These are phyloP conservation scores for Brachystomella parvula DNA, from an alignment of 1,140 invertebrate species.

Conservation along the genomic window DNA sequence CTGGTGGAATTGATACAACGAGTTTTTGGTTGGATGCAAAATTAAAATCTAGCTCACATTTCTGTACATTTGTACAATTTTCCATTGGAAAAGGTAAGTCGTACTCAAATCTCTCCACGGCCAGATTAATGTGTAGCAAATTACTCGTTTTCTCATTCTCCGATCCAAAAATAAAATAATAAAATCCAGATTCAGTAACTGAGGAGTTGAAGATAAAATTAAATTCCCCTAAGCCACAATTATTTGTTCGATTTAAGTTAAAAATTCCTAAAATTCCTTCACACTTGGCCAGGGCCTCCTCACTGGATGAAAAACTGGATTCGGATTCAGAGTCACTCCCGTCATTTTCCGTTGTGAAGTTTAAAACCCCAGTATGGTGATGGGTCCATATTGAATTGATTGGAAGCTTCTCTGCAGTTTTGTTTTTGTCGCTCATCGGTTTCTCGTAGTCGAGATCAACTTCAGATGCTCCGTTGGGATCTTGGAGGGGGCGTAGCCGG, in stretches of 20 bases:
- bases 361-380: constrained; percentile 32
- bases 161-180: constrained; percentile 73
- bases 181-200: constrained; percentile 63
- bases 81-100: constrained; percentile 23
- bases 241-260: constrained; percentile 55
- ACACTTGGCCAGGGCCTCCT: constrained; percentile 63
- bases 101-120: constrained; percentile 29
- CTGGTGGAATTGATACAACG: constrained; percentile 44
- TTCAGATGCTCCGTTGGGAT: constrained; percentile 48
- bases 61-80: constrained; percentile 44
- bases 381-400: constrained; percentile 36
- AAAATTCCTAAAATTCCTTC: constrained; percentile 62
- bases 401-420: constrained; percentile 42
- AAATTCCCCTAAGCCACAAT: constrained; percentile 46
- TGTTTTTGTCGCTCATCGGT: constrained; percentile 46
- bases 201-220: constrained; percentile 56
- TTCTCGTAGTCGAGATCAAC: constrained; percentile 54
- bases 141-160: constrained; percentile 58
- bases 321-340: constrained; percentile 60
- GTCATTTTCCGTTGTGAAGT: constrained; percentile 29
- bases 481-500: background rate
- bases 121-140: constrained; percentile 24
- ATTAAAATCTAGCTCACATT: constrained; percentile 57
- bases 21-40: constrained; percentile 54
- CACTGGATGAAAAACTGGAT: constrained; percentile 68